Percentiles rank a stretch among this genome's conserved stretches.
phyloP scores from a whole-genome alignment of 1,140 invertebrate species.

The Sweltsa coloradensis region DNA sequence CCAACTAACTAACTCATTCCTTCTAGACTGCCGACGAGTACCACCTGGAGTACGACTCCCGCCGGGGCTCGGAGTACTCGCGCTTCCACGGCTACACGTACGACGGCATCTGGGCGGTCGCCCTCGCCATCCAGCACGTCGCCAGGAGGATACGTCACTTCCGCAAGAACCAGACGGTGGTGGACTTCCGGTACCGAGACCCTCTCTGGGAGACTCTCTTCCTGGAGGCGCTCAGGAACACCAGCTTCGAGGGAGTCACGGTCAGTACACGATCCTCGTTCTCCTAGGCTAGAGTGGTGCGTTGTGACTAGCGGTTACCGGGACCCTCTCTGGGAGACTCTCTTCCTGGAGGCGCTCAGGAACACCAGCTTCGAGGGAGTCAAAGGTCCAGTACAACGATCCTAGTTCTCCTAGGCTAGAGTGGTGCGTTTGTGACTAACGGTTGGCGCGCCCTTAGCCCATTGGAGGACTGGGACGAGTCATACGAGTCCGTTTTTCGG shows the following conservation, averaged over 20 bases:
- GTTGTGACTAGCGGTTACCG: too few relatives aligned
- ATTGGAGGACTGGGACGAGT: too few relatives aligned
- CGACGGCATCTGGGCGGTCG: conserved; percentile 94
- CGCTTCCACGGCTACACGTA: conserved; percentile 95
- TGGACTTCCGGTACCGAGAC: conserved; percentile 72
- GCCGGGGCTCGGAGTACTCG: conserved; percentile 71
- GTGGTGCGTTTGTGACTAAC: too few relatives aligned
- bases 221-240: conserved; percentile 74
- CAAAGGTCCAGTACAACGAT: too few relatives aligned
- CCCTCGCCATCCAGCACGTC: conserved; percentile 78
- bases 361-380: conserved; percentile 89
- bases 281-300: too few relatives aligned
- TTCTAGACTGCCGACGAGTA: conserved; percentile 81
- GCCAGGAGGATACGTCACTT: conserved; percentile 48
- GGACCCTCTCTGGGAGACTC: conserved; percentile 69
- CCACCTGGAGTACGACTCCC: conserved; percentile 65
- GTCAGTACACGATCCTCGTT: conserved; percentile 41
- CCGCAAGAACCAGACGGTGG: conserved; percentile 56
- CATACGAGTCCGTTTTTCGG: too few relatives aligned
- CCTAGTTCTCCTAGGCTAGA: too few relatives aligned
- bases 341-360: conserved; percentile 74
- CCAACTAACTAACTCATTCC: background rate
- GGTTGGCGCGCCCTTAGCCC: too few relatives aligned
- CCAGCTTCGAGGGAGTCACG: conserved; percentile 87
- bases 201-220: conserved; percentile 80